Conservation (phyloP, 2,888 invertebrate species). For the Sipunculus nudus region DNA sequence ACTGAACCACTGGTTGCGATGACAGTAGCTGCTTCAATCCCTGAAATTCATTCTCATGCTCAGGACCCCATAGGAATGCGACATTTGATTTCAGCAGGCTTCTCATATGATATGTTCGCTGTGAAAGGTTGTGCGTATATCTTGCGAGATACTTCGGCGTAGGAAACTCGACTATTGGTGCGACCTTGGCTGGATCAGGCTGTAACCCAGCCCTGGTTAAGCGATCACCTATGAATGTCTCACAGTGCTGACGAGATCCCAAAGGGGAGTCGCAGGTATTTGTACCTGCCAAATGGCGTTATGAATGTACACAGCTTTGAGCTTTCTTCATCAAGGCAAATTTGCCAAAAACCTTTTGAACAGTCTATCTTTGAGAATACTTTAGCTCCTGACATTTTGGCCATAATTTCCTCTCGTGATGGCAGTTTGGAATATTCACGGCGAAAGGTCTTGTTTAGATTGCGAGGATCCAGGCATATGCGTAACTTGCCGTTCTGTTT, state of each 20-base stretch:
- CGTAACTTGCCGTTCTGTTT: slow-evolving; percentile 38
- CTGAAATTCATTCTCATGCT: no score
- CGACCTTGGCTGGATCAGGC: no score
- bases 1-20: no score
- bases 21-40: no score
- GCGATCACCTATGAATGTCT: no score
- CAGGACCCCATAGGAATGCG: no score
- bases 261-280: slow-evolving; percentile 13
- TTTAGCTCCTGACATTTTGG: slow-evolving; percentile 27
- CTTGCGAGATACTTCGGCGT: no score
- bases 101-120: no score
- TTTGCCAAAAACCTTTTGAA: slow-evolving; percentile 36
- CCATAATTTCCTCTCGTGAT: slow-evolving; percentile 37
- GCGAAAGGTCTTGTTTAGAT: slow-evolving; percentile 36
- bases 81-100: no score
- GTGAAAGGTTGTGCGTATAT: no score
- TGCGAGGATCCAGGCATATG: slow-evolving; percentile 40
- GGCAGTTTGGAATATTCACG: slow-evolving; percentile 38
- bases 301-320: slow-evolving; percentile 28
- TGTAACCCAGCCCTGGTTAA: no score
- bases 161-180: no score
- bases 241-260: slow-evolving; percentile 9
- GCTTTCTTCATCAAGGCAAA: slow-evolving; percentile 23
- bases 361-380: slow-evolving; percentile 37
- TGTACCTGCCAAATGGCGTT: slow-evolving; percentile 31